Evolutionary conservation across 2,113 vertebrate genomes (phyloP).

Genomic region (Mellivora capensis): DNA sequence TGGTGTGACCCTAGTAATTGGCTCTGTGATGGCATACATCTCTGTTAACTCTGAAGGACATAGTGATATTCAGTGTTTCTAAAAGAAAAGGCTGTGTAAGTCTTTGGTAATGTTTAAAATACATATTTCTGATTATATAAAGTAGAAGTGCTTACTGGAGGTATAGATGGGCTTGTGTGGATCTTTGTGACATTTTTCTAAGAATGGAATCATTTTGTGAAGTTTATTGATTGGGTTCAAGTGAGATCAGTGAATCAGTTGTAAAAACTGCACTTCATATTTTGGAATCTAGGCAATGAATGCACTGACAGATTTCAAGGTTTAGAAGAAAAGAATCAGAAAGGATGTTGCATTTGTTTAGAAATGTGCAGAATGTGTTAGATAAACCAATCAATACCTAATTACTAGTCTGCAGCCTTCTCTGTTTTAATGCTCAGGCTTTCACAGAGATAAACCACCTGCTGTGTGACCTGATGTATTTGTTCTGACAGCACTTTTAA

Average conservation of each 20-base stretch:
- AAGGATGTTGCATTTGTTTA: conserved; percentile 80
- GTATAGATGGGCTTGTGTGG: neutral
- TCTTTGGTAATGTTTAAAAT: neutral
- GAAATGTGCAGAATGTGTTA: conserved; percentile 75
- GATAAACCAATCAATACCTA: conserved; percentile 83
- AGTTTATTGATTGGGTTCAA: conserved; percentile 64
- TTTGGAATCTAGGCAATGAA: conserved; percentile 77
- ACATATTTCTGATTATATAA: neutral
- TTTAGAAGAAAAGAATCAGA: conserved; percentile 76
- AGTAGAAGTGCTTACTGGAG: neutral
- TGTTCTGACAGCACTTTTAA: conserved; percentile 79
- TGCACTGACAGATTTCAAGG: conserved; percentile 71
- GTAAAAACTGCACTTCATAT: conserved; percentile 66
- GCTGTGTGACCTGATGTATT: conserved; percentile 71
- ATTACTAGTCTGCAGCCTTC: conserved; percentile 78
- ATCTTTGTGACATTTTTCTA: conserved; percentile 57
- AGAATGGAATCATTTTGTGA: conserved; percentile 61
- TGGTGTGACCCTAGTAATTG: neutral
- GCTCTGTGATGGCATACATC: neutral
- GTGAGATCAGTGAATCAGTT: conserved; percentile 62
- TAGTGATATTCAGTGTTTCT: neutral
- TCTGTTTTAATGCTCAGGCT: conserved; percentile 72
- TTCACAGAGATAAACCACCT: conserved; percentile 78
- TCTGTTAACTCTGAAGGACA: neutral
- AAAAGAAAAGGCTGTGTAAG: neutral